Base-by-base conservation (phyloP, 2,797 vertebrate species). In the Bothrops alternatus region DNA sequence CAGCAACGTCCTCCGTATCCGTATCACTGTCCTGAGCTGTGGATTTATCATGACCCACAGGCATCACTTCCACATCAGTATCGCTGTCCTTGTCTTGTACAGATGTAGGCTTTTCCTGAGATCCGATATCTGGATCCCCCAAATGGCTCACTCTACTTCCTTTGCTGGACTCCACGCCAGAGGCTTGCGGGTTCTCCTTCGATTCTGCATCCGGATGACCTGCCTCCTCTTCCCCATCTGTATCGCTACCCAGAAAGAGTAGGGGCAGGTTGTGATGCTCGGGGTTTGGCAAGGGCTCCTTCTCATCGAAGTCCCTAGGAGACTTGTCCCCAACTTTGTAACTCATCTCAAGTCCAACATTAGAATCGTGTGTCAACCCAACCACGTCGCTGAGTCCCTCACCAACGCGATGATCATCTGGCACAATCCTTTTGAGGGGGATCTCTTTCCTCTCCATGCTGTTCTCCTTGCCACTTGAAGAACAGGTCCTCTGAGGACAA, bases 161-260 rank as follows among this genome's bases (percentile, higher is more conserved):
- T 61, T 32, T 53, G 58, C 50, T 28, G 47, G 57, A 14, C 18
- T 60, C 32, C 26, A 12, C 3, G 2, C 23, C 1, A 0, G 55
- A 14, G 11, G 6, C 7, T 26, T 3, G 0, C 1, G 2, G 26
- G 32, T 2, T 56, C 28, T n/a, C 11, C 23, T 50, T 23, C 1
- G 32, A 28, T 56, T 25, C 89, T 50, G 37, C 82, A 4, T 58
- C 28, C 25, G 56, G 78, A 85, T 87, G 82, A 13, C 56, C 65
- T 25, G 32, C 6, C 87, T n/a, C 90, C 55, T 94, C 95, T 63
- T 95, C 93, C 20, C 50, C 82, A 57, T 95, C 92, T 37, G 82
- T 90, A 25, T 12, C 94, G 37, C 91, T 87, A 37, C 78, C 90
- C 16, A 87, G 11, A 23, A 55, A 53, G 57, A 93, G 13, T 4